Evolutionary conservation across 1,140 invertebrate species (phyloP).

Genomic region (Lucilia sericata): DNA sequence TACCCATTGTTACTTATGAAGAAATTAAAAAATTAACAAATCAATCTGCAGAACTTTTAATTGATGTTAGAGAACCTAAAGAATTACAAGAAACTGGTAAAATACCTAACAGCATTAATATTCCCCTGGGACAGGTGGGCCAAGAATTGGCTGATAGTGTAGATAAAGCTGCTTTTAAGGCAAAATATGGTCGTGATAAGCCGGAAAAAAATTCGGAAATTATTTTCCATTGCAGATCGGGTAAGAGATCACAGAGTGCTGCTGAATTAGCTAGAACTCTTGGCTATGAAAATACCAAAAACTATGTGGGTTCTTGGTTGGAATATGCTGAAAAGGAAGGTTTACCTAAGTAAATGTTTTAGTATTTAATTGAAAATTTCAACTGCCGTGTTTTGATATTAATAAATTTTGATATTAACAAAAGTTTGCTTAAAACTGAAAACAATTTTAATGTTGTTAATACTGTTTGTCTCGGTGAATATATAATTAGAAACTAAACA

Average conservation of each 20-base stretch:
- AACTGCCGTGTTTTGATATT: neutral
- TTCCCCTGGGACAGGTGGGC: conserved; percentile 72
- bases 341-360: conserved; percentile 66
- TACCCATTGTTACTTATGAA: conserved; percentile 68
- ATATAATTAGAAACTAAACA: too few relatives aligned
- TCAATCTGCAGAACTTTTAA: conserved; percentile 69
- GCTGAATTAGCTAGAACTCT: conserved; percentile 71
- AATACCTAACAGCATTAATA: conserved; percentile 77
- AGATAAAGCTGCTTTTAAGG: conserved; percentile 65
- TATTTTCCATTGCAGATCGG: conserved; percentile 74
- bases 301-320: conserved; percentile 63
- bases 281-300: conserved; percentile 71
- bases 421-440: too few relatives aligned
- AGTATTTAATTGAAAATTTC: neutral
- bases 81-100: conserved; percentile 76
- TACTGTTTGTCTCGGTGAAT: too few relatives aligned
- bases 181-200: conserved; percentile 69
- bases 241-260: conserved; percentile 72
- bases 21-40: conserved; percentile 68
- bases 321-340: conserved; percentile 71
- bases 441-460: too few relatives aligned
- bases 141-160: conserved; percentile 57
- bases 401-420: neutral
- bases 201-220: conserved; percentile 71
- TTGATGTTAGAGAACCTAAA: conserved; percentile 77